These are phyloP conservation scores for Lichenostomus cassidix DNA, from an alignment of 2,113 vertebrate species.

Conservation along the genomic window DNA sequence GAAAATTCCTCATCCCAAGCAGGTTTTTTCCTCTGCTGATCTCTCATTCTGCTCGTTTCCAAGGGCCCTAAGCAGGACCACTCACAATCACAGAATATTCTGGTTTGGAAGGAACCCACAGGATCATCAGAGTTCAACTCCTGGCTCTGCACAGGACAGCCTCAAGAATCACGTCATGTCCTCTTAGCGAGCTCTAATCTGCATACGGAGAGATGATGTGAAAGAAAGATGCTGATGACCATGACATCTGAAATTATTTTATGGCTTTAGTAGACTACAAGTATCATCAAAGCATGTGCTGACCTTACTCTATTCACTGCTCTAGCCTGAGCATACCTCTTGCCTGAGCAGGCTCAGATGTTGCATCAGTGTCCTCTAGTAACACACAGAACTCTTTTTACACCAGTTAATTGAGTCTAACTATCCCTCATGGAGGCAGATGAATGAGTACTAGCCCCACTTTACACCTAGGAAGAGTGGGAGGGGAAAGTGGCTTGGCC, in stretches of 20 bases:
- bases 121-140: background rate
- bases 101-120: background rate
- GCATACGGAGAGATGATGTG: background rate
- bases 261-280: background rate
- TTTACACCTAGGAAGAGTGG: background rate
- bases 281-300: background rate
- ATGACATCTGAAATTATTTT: background rate
- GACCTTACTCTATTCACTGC: background rate
- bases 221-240: background rate
- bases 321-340: background rate
- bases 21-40: background rate
- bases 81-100: background rate
- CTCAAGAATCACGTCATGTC: background rate
- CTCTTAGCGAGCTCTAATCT: background rate
- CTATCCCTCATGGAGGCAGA: background rate
- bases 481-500: slow-evolving; percentile 12
- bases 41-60: background rate
- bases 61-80: background rate
- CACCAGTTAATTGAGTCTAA: background rate
- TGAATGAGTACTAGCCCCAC: background rate
- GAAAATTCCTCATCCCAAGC: background rate
- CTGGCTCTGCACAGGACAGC: background rate
- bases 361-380: slow-evolving; percentile 4
- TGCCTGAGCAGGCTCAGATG: background rate
- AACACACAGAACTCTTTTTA: background rate